Evolutionary conservation across 2,113 vertebrate species (phyloP), one percentile per base, ranked within the genome.

Genomic region (Gallinago paraguaiae): DNA sequence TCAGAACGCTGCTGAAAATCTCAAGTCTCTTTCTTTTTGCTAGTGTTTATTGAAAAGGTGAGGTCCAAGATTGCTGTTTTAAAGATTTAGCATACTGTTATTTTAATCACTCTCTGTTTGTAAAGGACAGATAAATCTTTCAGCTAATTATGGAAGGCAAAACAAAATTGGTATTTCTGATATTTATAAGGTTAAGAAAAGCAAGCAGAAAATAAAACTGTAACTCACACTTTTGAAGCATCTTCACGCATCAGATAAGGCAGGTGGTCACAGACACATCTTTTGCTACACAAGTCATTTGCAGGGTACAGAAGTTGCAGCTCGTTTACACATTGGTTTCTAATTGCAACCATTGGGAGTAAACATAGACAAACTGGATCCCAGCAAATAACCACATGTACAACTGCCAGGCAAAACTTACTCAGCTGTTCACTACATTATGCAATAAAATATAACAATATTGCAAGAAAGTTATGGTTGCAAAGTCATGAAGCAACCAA

Each of bases 381-480:
- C 28, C 65, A 72, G 72, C n/a, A 53, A 90, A 88, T 51, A 78
- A 92, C 43, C 57, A 28, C 45, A 11, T 54, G 48, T 53, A 72
- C 17, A 46, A 72, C 25, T 85, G 19, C 70, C 15, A 15, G 67
- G 50, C 43, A 33, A 63, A 88, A 72, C 37, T 88, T 80, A 69
- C 31, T 76, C 31, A 82, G 69, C 45, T 76, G 13, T 59, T 93
- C 37, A 50, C 92, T 94, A 76, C 31, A 9, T 95, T 85, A 51
- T 28, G 22, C 87, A 87, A 83, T 85, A 85, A 84, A 95, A 91
- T 91, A 69, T 22, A 85, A 35, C 54, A 91, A 22, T 82, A 90
- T 77, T 13, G 4, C 70, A 77, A 79, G 63, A 69, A 79, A 91
- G 61, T 65, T 79, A 41, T 4, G 20, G 35, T 87, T 97, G 59